These are phyloP conservation scores for Egretta garzetta DNA, from an alignment of 2,113 vertebrate genomes.

Conservation along the genomic window DNA sequence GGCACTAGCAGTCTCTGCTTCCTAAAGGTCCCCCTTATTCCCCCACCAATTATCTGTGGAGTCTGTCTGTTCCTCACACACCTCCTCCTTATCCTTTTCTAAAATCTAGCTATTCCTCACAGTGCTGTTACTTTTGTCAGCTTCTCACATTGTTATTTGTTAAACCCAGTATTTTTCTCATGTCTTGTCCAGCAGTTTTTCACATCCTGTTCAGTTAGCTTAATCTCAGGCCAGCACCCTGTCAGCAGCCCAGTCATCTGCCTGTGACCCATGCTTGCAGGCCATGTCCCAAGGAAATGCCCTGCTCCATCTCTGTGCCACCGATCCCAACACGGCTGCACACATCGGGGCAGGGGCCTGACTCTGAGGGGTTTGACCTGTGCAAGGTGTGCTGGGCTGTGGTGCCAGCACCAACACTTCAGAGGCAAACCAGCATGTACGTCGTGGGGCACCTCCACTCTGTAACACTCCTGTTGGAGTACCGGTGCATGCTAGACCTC, in stretches of 20 bases:
- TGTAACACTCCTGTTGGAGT: fast-evolving
- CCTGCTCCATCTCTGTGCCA: not conserved
- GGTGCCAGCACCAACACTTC: not conserved
- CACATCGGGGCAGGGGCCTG: fast-evolving
- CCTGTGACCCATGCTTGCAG: not conserved
- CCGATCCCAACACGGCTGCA: fast-evolving
- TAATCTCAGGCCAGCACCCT: not conserved
- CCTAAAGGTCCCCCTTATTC: not conserved
- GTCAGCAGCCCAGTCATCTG: not conserved
- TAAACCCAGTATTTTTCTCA: not conserved
- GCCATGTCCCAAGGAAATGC: not conserved
- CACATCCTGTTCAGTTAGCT: fast-evolving
- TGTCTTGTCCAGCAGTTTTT: not conserved
- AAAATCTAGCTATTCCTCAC: not conserved
- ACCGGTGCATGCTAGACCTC: too few species aligned
- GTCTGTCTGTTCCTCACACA: not conserved
- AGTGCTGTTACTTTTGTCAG: not conserved
- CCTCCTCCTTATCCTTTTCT: not conserved
- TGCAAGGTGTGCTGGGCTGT: not conserved
- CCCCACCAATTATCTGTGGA: not conserved
- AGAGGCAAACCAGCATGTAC: fast-evolving
- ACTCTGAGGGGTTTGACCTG: not conserved
- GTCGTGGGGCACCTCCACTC: not conserved
- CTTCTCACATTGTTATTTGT: not conserved
- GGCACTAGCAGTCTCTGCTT: not conserved